These are phyloP conservation scores for Pipistrellus pipistrellus DNA, from an alignment of 2,797 vertebrate species.

Conservation along the genomic window DNA sequence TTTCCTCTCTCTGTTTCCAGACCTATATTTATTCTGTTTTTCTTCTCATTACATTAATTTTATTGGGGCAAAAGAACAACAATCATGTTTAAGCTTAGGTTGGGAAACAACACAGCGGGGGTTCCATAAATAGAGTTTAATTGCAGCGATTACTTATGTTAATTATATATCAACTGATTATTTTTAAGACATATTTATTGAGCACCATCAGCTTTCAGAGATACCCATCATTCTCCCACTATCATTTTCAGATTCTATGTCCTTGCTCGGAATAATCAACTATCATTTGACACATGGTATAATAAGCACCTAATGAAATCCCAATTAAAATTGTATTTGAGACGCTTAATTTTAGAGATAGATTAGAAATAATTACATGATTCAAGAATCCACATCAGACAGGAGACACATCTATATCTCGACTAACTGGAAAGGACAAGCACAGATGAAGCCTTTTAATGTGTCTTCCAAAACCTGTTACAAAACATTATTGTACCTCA, in stretches of 20 bases:
- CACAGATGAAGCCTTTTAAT: slow-evolving; percentile 75
- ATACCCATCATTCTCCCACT: slow-evolving; percentile 45
- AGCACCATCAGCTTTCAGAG: slow-evolving; percentile 78
- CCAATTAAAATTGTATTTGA: slow-evolving; percentile 77
- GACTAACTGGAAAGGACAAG: slow-evolving; percentile 74
- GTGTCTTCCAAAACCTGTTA: slow-evolving; percentile 75
- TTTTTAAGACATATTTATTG: slow-evolving; percentile 81
- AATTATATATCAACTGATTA: slow-evolving; percentile 75
- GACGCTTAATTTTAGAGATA: slow-evolving; percentile 76
- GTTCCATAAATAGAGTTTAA: slow-evolving; percentile 79
- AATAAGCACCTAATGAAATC: slow-evolving; percentile 75
- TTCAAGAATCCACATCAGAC: slow-evolving; percentile 74
- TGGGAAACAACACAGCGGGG: slow-evolving; percentile 69
- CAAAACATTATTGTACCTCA: slow-evolving; percentile 80
- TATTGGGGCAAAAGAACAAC: slow-evolving; percentile 76
- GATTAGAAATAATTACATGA: slow-evolving; percentile 71
- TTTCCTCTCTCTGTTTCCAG: slow-evolving; percentile 46
- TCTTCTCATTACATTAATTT: slow-evolving; percentile 76
- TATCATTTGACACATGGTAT: slow-evolving; percentile 73
- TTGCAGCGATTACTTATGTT: slow-evolving; percentile 76
- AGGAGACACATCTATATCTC: slow-evolving; percentile 75
- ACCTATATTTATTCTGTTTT: slow-evolving; percentile 75
- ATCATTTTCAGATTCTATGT: slow-evolving; percentile 74
- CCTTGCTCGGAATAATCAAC: slow-evolving; percentile 64
- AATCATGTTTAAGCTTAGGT: slow-evolving; percentile 72